A percentile compares a stretch with the other conserved stretches of the same genome.
Conservation (phyloP, 2,888 invertebrate species). For the Drosophila meridiana region DNA sequence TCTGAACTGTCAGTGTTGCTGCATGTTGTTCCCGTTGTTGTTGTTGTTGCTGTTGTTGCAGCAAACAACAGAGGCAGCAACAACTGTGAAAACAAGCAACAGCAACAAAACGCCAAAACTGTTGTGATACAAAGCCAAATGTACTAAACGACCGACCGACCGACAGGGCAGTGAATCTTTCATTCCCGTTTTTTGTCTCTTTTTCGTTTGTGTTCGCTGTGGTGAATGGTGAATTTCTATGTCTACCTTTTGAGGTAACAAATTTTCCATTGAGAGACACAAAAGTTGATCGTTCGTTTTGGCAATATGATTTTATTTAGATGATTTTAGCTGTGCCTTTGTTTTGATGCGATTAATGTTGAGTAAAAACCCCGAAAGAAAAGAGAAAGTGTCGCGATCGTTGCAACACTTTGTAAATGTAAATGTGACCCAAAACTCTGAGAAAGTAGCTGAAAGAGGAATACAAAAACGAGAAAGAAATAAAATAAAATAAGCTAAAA, state of each 20-base stretch:
- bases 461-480: constrained; percentile 12
- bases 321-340: constrained; percentile 34
- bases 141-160: constrained; percentile 33
- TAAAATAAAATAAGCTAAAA: constrained; percentile 9
- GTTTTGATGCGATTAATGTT: constrained; percentile 47
- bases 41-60: constrained; percentile 16
- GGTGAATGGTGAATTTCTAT: constrained; percentile 48
- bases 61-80: constrained; percentile 48
- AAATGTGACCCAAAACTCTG: constrained; percentile 62
- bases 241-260: constrained; percentile 29
- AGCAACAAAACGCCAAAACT: constrained; percentile 54
- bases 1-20: constrained; percentile 54
- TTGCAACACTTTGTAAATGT: constrained; percentile 60
- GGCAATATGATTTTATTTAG: constrained; percentile 19
- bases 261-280: constrained; percentile 22
- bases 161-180: constrained; percentile 33
- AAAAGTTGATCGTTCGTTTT: constrained; percentile 23
- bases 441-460: constrained; percentile 51
- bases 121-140: constrained; percentile 57
- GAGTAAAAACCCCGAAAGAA: constrained; percentile 41
- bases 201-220: constrained; percentile 7
- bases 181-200: constrained; percentile 18
- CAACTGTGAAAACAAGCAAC: constrained; percentile 61
- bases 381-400: constrained; percentile 72
- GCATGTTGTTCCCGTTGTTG: constrained; percentile 20